Evolutionary conservation across 2,888 invertebrate genomes (phyloP).

Genomic region (Drosophila formosana): DNA sequence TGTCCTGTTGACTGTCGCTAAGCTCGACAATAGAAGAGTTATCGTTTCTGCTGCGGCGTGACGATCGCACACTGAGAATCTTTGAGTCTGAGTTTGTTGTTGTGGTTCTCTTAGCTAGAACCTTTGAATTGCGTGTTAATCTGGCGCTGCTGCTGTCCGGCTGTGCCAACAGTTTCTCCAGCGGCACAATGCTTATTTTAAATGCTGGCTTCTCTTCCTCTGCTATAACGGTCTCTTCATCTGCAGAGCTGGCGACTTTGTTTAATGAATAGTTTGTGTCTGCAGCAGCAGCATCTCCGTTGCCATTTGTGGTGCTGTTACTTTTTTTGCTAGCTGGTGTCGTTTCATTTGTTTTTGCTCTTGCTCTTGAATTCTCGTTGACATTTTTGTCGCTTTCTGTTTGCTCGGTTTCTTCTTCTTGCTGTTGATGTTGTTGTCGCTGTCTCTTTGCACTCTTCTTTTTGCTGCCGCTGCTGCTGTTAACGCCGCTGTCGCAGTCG

Average conservation of each 20-base stretch:
- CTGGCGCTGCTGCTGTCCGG: constrained; percentile 42
- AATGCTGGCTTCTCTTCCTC: constrained; percentile 43
- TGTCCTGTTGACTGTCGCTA: constrained; percentile 61
- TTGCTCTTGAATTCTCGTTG: constrained; percentile 37
- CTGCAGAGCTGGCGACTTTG: constrained; percentile 28
- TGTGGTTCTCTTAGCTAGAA: not conserved
- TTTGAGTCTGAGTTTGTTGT: not conserved
- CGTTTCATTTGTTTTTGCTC: constrained; percentile 21
- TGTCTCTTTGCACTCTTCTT: constrained; percentile 9
- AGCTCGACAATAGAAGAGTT: constrained; percentile 73
- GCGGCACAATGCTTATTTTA: constrained; percentile 81
- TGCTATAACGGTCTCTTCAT: constrained; percentile 3
- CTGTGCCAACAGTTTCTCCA: constrained; percentile 77
- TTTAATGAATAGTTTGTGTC: constrained; percentile 8
- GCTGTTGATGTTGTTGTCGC: constrained; percentile 1
- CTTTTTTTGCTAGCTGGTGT: constrained; percentile 17
- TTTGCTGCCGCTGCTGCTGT: constrained; percentile 9
- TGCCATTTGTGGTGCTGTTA: constrained; percentile 35
- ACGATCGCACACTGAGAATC: constrained; percentile 13
- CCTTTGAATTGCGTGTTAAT: constrained; percentile 14
- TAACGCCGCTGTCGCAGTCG: constrained; percentile 16
- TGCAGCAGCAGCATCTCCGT: constrained; percentile 9
- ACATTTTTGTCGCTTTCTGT: constrained; percentile 45
- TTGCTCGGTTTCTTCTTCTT: constrained; percentile 29
- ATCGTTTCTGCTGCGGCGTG: constrained; percentile 48